Evolutionary conservation across 2,113 vertebrate genomes (phyloP).

Genomic region (Columba janthina): DNA sequence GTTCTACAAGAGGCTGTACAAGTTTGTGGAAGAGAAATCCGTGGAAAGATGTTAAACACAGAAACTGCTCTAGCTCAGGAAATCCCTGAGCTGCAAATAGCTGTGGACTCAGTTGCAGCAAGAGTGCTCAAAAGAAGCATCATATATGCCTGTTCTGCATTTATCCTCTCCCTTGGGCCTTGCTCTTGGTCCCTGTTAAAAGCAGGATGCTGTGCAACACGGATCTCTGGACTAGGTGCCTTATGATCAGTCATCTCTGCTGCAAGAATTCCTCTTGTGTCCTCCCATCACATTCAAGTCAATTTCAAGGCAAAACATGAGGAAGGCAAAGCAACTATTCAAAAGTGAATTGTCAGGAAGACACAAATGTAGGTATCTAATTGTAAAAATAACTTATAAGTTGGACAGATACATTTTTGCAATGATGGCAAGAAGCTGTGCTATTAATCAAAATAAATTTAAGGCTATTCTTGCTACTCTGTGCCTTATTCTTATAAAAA

Average conservation of each 20-base stretch:
- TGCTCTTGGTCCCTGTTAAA: not conserved
- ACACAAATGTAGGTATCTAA: not conserved
- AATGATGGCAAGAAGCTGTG: not conserved
- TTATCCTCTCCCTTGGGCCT: not conserved
- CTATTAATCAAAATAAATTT: not conserved
- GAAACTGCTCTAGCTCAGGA: not conserved
- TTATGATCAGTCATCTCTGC: not conserved
- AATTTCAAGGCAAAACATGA: not conserved
- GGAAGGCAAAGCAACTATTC: not conserved
- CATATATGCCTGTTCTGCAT: not conserved
- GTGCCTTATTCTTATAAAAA: not conserved
- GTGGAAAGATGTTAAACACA: not conserved
- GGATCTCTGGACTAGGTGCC: not conserved
- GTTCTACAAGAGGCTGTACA: not conserved
- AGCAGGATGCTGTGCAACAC: not conserved
- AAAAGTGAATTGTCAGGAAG: not conserved
- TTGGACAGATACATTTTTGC: not conserved
- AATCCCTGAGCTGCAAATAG: not conserved
- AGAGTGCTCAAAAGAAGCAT: not conserved
- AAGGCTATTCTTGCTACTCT: not conserved
- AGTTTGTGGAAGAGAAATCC: not conserved
- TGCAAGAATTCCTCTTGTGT: not conserved
- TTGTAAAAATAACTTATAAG: not conserved
- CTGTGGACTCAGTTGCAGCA: not conserved
- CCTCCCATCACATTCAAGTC: not conserved